Percentiles rank a stretch among this genome's conserved stretches.
These are phyloP conservation scores for Cynaeus angustus DNA, from an alignment of 2,888 invertebrate genomes.

Conservation along the genomic window DNA sequence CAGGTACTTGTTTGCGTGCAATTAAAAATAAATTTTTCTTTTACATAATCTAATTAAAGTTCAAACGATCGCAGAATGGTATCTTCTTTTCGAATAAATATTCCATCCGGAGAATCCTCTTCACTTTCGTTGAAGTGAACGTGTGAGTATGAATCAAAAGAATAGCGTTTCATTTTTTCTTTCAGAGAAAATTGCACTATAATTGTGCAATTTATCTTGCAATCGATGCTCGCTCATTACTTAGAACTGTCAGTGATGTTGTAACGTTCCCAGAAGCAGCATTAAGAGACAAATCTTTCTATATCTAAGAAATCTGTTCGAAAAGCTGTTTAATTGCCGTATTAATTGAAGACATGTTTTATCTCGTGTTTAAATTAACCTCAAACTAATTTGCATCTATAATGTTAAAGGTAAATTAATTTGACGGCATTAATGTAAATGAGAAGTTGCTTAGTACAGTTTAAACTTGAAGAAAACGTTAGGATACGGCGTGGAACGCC, in stretches of 20 bases:
- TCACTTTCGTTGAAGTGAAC: background rate
- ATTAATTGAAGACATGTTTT: slow-evolving; percentile 62
- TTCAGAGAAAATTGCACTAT: background rate
- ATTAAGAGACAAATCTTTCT: background rate
- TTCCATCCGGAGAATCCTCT: no score
- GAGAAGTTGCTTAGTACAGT: slow-evolving; percentile 52
- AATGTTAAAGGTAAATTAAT: slow-evolving; percentile 64
- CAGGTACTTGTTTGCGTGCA: slow-evolving; percentile 1
- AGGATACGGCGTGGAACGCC: slow-evolving; percentile 12
- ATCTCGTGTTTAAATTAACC: slow-evolving; percentile 64
- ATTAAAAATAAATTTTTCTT: background rate
- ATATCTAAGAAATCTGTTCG: slow-evolving; percentile 8
- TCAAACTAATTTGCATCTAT: slow-evolving; percentile 64
- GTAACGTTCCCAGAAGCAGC: slow-evolving; percentile 11
- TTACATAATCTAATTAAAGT: background rate
- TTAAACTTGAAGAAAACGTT: background rate
- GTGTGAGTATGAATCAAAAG: background rate
- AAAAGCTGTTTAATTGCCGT: slow-evolving; percentile 58
- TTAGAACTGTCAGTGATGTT: slow-evolving; percentile 8
- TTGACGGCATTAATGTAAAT: slow-evolving; percentile 64
- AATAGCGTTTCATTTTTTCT: background rate
- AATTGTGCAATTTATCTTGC: background rate
- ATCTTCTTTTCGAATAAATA: no score
- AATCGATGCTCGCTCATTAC: slow-evolving; percentile 2
- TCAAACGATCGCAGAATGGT: no score